phyloP scores from a whole-genome alignment of 2,113 vertebrate genomes.

The Capra hircus region DNA sequence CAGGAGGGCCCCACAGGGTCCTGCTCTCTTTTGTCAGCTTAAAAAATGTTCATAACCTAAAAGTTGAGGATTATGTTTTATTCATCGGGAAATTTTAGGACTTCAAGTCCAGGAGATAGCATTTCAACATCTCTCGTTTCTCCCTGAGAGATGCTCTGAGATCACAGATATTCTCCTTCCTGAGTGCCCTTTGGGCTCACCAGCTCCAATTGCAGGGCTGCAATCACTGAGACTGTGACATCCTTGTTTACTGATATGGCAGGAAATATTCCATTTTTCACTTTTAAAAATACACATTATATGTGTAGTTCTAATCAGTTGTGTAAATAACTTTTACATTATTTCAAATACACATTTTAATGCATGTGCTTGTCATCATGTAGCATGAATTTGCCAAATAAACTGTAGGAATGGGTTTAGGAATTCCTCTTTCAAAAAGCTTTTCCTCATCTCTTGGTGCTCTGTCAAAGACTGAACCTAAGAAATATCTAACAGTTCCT shows the following conservation, averaged over 20 bases:
- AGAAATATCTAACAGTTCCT: background rate
- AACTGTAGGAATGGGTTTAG: background rate
- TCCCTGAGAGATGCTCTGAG: background rate
- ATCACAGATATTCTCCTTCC: background rate
- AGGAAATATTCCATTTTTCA: background rate
- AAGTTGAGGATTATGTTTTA: background rate
- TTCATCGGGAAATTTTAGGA: background rate
- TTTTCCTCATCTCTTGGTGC: background rate
- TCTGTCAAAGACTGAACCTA: background rate
- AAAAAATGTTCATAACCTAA: background rate
- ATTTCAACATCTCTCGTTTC: background rate
- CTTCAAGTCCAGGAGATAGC: background rate
- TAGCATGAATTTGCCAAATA: background rate
- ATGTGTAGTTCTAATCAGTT: background rate
- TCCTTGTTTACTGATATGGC: background rate
- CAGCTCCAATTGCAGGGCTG: background rate
- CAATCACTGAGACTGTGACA: background rate
- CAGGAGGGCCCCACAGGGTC: background rate
- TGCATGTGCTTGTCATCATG: background rate
- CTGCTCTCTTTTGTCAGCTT: background rate
- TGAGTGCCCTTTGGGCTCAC: background rate
- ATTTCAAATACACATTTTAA: background rate
- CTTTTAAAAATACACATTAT: background rate
- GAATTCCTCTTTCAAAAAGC: background rate
- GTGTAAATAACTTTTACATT: background rate